A percentile compares a stretch with the other conserved stretches of the same genome.
phyloP scores from a whole-genome alignment of 2,888 invertebrate genomes.

The Lasioglossum figueresi region DNA sequence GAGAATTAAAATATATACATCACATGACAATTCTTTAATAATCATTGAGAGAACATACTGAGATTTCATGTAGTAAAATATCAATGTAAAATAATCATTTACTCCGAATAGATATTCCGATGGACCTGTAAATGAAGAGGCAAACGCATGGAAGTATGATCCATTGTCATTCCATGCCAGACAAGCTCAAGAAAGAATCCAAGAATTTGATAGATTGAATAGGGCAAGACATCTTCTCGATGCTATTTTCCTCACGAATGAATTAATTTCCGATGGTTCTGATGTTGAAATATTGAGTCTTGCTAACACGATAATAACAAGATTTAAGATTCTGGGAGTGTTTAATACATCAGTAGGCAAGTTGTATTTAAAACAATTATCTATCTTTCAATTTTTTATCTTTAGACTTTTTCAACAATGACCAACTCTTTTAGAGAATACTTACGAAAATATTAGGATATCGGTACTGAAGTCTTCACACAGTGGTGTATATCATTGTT shows the following conservation, averaged over 20 bases:
- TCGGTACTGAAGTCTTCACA: conserved; percentile 83
- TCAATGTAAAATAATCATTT: conserved; percentile 29
- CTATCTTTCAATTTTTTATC: background rate
- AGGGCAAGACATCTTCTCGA: conserved; percentile 78
- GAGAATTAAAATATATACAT: conserved; percentile 30
- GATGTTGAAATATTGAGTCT: conserved; percentile 90
- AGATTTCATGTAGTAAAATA: conserved; percentile 6
- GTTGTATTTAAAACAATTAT: conserved; percentile 26
- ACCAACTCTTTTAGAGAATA: conserved; percentile 46
- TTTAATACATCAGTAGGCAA: conserved; percentile 47
- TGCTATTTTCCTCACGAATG: conserved; percentile 80
- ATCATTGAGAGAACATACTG: background rate
- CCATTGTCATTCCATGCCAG: conserved; percentile 72
- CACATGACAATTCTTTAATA: conserved; percentile 60
- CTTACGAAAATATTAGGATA: conserved; percentile 46
- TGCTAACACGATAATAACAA: conserved; percentile 87
- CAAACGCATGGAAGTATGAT: conserved; percentile 62
- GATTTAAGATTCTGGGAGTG: conserved; percentile 85
- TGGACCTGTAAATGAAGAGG: conserved; percentile 36
- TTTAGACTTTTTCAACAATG: background rate
- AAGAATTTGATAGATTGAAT: conserved; percentile 77
- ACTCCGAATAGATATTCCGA: conserved; percentile 62
- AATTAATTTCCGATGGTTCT: conserved; percentile 87
- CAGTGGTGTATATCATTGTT: conserved; percentile 91
- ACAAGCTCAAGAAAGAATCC: conserved; percentile 78